Conservation (phyloP, 2,113 vertebrate species). For the Macaca mulatta region DNA sequence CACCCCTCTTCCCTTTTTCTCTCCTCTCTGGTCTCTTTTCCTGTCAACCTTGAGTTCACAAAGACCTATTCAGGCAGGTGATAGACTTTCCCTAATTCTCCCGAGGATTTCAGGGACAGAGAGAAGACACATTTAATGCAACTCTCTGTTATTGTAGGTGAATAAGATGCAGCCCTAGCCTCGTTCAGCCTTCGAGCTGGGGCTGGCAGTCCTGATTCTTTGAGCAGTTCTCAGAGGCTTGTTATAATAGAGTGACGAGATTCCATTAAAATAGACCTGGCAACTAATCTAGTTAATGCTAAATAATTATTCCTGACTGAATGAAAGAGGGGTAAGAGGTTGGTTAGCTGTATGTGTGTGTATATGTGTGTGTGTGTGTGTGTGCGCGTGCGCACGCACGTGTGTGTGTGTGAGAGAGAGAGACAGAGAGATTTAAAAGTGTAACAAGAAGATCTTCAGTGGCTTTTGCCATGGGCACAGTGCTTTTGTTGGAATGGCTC, state of each 20-base stretch:
- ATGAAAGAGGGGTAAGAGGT: neutral
- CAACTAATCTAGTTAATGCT: neutral
- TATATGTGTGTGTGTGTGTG: too few species aligned
- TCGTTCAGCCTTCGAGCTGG: neutral
- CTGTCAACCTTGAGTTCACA: neutral
- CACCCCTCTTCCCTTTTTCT: too few species aligned
- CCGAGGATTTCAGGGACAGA: neutral
- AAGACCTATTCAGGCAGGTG: neutral
- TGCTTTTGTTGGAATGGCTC: neutral
- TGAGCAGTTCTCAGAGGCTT: neutral
- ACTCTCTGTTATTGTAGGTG: neutral
- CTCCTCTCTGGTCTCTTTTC: neutral
- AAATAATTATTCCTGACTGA: neutral
- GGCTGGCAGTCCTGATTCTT: neutral
- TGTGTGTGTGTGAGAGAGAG: too few species aligned
- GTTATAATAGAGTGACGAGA: neutral
- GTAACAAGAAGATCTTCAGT: neutral
- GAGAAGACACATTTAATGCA: neutral
- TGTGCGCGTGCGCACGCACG: too few species aligned
- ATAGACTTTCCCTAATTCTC: neutral
- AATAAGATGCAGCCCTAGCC: neutral
- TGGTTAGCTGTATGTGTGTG: neutral
- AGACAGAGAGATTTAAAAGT: neutral
- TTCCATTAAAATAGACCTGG: neutral
- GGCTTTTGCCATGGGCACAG: neutral